Percentiles rank a stretch among this genome's conserved stretches.
phyloP scores from a whole-genome alignment of 1,140 invertebrate species.

The Portunus trituberculatus region DNA sequence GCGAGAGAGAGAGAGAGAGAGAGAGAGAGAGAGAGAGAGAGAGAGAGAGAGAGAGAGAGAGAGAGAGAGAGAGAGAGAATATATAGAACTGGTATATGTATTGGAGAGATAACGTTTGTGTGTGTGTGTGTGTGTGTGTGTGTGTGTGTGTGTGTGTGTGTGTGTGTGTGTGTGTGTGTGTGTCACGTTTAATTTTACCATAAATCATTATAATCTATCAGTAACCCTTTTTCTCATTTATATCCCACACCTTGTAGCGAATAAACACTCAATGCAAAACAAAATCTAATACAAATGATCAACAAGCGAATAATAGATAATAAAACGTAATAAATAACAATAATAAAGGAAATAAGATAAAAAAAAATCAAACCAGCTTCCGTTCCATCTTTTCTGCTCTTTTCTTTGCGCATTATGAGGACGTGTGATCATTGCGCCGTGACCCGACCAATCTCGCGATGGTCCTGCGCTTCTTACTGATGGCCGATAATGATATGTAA shows the following conservation, averaged over 20 bases:
- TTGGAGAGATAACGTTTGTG: no score
- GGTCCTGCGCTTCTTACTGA: slow-evolving; percentile 15
- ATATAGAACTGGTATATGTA: no score
- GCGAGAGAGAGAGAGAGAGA: slow-evolving; percentile 8
- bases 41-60: slow-evolving; percentile 20
- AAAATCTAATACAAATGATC: background rate
- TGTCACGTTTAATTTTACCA: no score
- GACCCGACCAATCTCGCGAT: background rate
- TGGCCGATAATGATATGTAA: background rate
- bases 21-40: slow-evolving; percentile 20
- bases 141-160: no score
- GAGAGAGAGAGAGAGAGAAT: background rate
- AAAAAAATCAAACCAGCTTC: background rate
- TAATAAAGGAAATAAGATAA: background rate
- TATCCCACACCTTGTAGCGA: background rate
- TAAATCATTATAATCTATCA: no score
- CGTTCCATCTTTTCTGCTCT: background rate
- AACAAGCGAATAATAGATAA: background rate
- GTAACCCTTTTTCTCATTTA: no score
- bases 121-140: no score
- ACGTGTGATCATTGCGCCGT: background rate
- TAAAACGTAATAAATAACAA: background rate
- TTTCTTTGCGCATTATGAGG: background rate
- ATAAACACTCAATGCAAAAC: background rate
- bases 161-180: no score